These are phyloP conservation scores for Myotis pilosus DNA, from an alignment of 2,797 vertebrate species.

Conservation along the genomic window DNA sequence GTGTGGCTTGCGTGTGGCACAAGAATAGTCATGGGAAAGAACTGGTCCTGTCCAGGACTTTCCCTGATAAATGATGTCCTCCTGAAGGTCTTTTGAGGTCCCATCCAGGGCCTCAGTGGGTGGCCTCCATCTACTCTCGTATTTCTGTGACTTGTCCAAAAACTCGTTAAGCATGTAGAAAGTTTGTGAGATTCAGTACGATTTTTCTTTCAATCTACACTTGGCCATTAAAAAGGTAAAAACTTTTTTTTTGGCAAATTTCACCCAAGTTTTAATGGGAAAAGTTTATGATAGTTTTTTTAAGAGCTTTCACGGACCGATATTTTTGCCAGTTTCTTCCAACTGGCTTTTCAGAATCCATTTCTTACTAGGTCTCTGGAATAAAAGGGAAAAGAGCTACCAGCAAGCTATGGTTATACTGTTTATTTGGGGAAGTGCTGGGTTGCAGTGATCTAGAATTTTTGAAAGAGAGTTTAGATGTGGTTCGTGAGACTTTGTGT, in stretches of 20 bases:
- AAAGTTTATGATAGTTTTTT: conserved; percentile 65
- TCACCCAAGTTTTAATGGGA: conserved; percentile 65
- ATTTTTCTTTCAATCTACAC: conserved; percentile 39
- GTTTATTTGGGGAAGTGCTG: conserved; percentile 42
- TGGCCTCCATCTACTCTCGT: conserved; percentile 47
- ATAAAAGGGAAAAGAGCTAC: conserved; percentile 50
- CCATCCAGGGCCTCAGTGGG: conserved; percentile 30
- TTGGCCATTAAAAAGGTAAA: conserved; percentile 50
- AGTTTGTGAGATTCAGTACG: conserved; percentile 33
- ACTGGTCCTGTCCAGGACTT: neutral
- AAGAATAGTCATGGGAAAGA: conserved; percentile 40
- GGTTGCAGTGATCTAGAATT: conserved; percentile 24
- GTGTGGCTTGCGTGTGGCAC: conserved; percentile 11
- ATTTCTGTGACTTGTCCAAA: conserved; percentile 63
- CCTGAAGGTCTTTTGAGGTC: conserved; percentile 43
- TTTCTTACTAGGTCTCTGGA: conserved; percentile 38
- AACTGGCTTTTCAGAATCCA: conserved; percentile 20
- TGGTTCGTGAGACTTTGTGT: conserved; percentile 57
- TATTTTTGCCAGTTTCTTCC: conserved; percentile 50
- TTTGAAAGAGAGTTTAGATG: conserved; percentile 47
- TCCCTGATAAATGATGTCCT: conserved; percentile 38
- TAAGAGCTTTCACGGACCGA: conserved; percentile 45
- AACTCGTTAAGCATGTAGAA: conserved; percentile 4
- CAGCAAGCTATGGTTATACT: neutral
- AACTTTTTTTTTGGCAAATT: conserved; percentile 8